A percentile compares a stretch with the other conserved stretches of the same genome.
Conservation (phyloP, 2,888 invertebrate species). For the Brachypterus glaber region DNA sequence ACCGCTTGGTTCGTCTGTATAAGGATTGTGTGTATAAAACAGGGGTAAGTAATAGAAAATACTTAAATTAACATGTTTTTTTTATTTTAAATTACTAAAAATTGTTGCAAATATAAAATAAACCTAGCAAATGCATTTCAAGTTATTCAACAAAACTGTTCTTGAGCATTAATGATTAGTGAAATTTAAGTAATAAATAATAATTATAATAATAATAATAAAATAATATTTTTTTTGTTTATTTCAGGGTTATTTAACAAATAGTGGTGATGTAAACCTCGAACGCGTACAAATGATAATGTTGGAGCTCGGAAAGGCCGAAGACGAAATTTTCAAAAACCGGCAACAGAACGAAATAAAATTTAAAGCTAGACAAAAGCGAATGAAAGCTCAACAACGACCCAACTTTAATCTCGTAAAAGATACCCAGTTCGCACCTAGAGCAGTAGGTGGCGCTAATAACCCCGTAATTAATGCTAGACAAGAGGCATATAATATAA, state of each 20-base stretch:
- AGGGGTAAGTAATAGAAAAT: conserved; percentile 47
- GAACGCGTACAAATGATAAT: conserved; percentile 92
- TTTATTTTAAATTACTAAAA: too few relatives aligned
- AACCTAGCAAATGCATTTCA: too few relatives aligned
- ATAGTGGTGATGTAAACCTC: conserved; percentile 88
- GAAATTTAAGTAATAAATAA: too few relatives aligned
- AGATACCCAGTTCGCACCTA: conserved; percentile 68
- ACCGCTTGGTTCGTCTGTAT: conserved; percentile 83
- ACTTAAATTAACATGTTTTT: background rate
- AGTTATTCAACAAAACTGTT: too few relatives aligned
- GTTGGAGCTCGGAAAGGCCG: conserved; percentile 84
- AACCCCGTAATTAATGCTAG: conserved; percentile 57
- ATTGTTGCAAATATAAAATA: too few relatives aligned
- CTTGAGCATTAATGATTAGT: too few relatives aligned
- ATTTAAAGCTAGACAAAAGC: conserved; percentile 70
- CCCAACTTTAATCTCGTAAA: conserved; percentile 64
- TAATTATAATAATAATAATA: too few relatives aligned
- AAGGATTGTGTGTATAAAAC: conserved; percentile 91
- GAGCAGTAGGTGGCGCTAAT: conserved; percentile 45
- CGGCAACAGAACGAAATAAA: conserved; percentile 77
- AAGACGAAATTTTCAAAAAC: conserved; percentile 94
- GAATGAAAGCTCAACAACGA: conserved; percentile 50
- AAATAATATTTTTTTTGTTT: too few relatives aligned
- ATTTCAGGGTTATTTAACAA: conserved; percentile 91
- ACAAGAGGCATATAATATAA: conserved; percentile 65